These are phyloP conservation scores for Drosophila sturtevanti DNA, from an alignment of 1,140 invertebrate genomes.

Conservation along the genomic window DNA sequence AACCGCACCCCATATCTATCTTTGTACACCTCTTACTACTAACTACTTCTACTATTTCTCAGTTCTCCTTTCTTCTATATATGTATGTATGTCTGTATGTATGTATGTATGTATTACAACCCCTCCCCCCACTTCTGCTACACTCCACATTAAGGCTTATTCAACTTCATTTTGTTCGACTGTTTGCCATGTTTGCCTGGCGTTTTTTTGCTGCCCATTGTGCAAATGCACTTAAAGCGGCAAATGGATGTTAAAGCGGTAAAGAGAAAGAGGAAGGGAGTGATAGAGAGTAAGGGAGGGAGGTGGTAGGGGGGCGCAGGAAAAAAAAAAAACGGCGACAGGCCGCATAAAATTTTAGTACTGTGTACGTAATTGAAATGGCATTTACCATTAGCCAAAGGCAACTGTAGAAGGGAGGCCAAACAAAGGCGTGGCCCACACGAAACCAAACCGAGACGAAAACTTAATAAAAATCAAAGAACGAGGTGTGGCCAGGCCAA, in stretches of 20 bases:
- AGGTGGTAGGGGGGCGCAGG: neutral
- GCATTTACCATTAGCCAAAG: slow-evolving; percentile 72
- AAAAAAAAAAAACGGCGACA: slow-evolving; percentile 52
- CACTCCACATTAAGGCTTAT: neutral
- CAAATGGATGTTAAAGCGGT: slow-evolving; percentile 65
- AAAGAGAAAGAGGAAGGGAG: slow-evolving; percentile 10
- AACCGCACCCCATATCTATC: slow-evolving; percentile 21
- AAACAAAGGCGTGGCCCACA: slow-evolving; percentile 48
- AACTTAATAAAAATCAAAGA: slow-evolving; percentile 78
- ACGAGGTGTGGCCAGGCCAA: slow-evolving; percentile 62
- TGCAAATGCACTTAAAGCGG: slow-evolving; percentile 74
- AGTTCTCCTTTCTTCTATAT: neutral
- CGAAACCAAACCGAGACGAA: slow-evolving; percentile 54
- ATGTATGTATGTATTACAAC: no score
- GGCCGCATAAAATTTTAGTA: slow-evolving; percentile 76
- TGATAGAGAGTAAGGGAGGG: neutral
- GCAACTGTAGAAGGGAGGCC: slow-evolving; percentile 8
- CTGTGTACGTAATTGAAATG: slow-evolving; percentile 77
- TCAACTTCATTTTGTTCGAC: neutral
- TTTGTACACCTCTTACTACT: neutral
- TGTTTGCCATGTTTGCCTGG: slow-evolving; percentile 17
- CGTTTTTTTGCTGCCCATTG: slow-evolving; percentile 47
- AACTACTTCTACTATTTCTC: neutral
- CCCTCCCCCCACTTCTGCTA: neutral
- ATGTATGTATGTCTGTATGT: no score